A percentile compares a stretch with the other conserved stretches of the same genome.
Evolutionary conservation across 2,888 invertebrate species (phyloP).

Genomic region (Synergus umbraculus): DNA sequence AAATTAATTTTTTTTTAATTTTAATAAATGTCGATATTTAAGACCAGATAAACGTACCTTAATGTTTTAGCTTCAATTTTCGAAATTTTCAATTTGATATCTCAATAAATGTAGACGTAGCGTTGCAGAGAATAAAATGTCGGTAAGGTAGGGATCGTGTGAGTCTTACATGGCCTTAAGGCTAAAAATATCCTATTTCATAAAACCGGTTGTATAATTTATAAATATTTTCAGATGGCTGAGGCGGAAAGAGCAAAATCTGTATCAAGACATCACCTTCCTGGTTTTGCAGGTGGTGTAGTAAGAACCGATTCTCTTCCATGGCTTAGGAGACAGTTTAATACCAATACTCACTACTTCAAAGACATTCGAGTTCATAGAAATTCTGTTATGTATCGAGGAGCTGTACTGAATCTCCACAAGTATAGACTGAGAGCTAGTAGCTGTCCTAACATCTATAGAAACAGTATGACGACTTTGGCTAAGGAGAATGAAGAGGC

Average conservation of each 20-base stretch:
- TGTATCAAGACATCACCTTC: slow-evolving; percentile 65
- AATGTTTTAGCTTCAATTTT: too few relatives aligned
- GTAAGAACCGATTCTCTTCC: slow-evolving; percentile 76
- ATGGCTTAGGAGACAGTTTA: slow-evolving; percentile 79
- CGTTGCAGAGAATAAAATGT: too few relatives aligned
- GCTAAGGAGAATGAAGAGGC: slow-evolving; percentile 88
- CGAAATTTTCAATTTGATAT: too few relatives aligned
- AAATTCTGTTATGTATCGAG: slow-evolving; percentile 91
- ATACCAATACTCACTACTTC: slow-evolving; percentile 84
- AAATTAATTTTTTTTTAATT: too few relatives aligned
- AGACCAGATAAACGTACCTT: too few relatives aligned
- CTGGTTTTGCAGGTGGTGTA: slow-evolving; percentile 61
- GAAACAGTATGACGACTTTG: slow-evolving; percentile 92
- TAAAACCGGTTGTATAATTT: not conserved
- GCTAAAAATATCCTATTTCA: not conserved
- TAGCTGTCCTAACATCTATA: slow-evolving; percentile 94
- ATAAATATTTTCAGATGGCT: slow-evolving; percentile 56
- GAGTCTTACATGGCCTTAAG: too few relatives aligned
- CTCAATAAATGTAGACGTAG: too few relatives aligned
- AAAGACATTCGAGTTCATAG: slow-evolving; percentile 86
- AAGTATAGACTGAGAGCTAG: slow-evolving; percentile 90
- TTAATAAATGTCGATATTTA: too few relatives aligned
- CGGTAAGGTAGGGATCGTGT: too few relatives aligned
- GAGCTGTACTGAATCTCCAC: slow-evolving; percentile 90
- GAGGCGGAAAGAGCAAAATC: slow-evolving; percentile 66